Base-by-base conservation (phyloP, 2,113 vertebrate species). In the Bambusicola thoracicus region DNA sequence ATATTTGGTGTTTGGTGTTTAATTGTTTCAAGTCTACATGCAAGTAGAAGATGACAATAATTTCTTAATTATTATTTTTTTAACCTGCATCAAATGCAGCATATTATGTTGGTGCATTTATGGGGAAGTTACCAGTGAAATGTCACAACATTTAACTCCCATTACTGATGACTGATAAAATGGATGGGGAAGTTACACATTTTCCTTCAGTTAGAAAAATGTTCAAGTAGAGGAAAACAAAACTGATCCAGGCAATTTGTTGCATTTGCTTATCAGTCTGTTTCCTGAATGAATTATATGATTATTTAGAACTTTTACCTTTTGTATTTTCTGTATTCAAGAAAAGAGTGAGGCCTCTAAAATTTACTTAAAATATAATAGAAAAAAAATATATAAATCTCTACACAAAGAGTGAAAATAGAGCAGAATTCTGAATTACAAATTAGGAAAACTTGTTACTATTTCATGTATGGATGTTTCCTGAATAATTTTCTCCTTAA, bases 121-220 rank as follows among this genome's bases (percentile, higher is more conserved):
- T 92, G 96, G 90, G 82, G 82, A 87, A 94, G 65, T 85, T 96
- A 86, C 90, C 94, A 96, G 9, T 40, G 58, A 93, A 67, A 32
- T 77, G 75, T 85, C 90, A 91, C 41, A 56, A 84, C 80, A 51
- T 90, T 96, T 87, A 97, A 53, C 79, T 62, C 81, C 81, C 67
- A 59, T 81, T 87, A 91, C 77, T 43, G 63, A 92, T 0, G 2
- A 58, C 49, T 91, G 36, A 76, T 96, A 91, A 84, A 89, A 51
- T 6, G 51, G 18, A 36, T 85, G 81, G 96, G 58, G 91, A 85
- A 91, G 43, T 91, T 85, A 56, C n/a, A 66, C 3, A 2, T 96
- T 93, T 94, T 93, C 90, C 91, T 96, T 75, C 65, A 87, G 76
- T 81, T 65, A 67, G 65, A 65, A 75, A 85, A 90, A 81, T 13